phyloP scores from a whole-genome alignment of 1,140 invertebrate genomes.

The Metopolophium dirhodum region DNA sequence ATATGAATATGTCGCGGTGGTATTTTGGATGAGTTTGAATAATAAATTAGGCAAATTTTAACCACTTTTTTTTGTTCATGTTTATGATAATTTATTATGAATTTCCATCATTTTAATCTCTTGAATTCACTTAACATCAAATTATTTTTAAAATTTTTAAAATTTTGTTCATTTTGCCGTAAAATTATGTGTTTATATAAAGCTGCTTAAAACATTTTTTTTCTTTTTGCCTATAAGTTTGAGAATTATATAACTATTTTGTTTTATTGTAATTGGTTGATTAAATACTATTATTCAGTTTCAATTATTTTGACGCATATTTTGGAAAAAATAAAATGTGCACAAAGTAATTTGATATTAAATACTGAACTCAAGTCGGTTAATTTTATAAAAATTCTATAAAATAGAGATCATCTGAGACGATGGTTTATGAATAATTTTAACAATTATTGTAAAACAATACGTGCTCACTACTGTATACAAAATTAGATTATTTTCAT shows the following conservation, averaged over 20 bases:
- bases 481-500: neutral
- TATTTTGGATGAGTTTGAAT: neutral
- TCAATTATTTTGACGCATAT: neutral
- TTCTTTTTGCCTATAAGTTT: neutral
- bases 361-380: neutral
- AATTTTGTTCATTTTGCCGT: neutral
- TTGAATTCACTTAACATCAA: too few species aligned
- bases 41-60: neutral
- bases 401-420: neutral
- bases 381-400: neutral
- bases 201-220: neutral
- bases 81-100: neutral
- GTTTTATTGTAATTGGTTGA: neutral
- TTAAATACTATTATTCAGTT: neutral
- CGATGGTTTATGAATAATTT: constrained; percentile 16
- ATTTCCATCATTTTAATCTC: too few species aligned
- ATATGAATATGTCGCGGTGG: neutral
- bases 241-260: neutral
- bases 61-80: neutral
- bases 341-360: neutral
- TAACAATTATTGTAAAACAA: neutral
- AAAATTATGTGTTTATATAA: neutral
- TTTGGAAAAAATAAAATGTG: neutral
- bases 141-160: too few species aligned
- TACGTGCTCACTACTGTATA: neutral